A percentile compares a stretch with the other conserved stretches of the same genome.
These are phyloP conservation scores for Trypoxylon attenuatum DNA, from an alignment of 2,888 invertebrate species.

Conservation along the genomic window DNA sequence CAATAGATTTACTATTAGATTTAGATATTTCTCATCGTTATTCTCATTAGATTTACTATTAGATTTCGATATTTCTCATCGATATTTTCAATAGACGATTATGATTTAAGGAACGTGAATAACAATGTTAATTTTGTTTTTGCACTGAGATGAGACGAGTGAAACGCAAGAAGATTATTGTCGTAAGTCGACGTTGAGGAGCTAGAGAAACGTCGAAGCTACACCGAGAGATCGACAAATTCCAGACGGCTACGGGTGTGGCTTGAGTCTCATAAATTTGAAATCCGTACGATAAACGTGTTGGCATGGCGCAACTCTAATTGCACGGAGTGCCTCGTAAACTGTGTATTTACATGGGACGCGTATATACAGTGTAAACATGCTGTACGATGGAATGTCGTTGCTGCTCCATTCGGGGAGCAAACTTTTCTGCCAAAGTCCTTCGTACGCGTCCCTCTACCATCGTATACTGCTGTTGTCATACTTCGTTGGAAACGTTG, in stretches of 20 bases:
- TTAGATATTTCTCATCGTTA: no score
- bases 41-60: no score
- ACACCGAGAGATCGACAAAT: constrained; percentile 45
- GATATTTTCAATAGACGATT: no score
- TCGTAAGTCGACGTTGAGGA: not conserved
- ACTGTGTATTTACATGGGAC: constrained; percentile 54
- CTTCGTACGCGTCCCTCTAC: not conserved
- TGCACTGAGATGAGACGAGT: no score
- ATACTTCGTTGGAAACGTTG: no score
- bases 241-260: constrained; percentile 24
- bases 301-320: constrained; percentile 61
- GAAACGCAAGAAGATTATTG: constrained; percentile 4
- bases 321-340: constrained; percentile 63
- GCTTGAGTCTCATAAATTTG: constrained; percentile 56
- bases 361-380: constrained; percentile 36
- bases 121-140: no score
- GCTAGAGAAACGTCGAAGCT: no score
- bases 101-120: no score
- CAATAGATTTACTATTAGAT: no score
- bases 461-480: no score
- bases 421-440: constrained; percentile 42
- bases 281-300: constrained; percentile 57
- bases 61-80: no score
- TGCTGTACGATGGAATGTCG: constrained; percentile 35
- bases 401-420: constrained; percentile 13